Base-by-base conservation (phyloP, 1,140 invertebrate species). In the Ceratina australensis region DNA sequence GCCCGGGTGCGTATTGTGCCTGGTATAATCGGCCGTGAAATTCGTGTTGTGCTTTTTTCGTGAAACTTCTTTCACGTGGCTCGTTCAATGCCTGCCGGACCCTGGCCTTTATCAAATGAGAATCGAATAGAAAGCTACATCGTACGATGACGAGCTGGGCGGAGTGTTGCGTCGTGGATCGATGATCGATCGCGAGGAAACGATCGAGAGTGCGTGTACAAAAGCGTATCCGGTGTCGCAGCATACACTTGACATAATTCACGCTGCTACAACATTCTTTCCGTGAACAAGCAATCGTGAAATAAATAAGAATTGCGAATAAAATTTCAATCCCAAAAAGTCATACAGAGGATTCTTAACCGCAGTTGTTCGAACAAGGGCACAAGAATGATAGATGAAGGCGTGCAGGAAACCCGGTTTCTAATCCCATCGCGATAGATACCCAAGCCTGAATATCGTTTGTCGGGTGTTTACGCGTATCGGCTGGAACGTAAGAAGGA, bases 21-120 rank as follows among this genome's bases (percentile, higher is more conserved):
- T 50, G 15, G 77, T 79, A 89, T 89, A 91, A 92, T 90, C 89
- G 65, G 87, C 85, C 90, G 87, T 91, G 88, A 92, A 92, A 92
- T 91, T 84, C 82, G 79, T 91, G 90, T 92, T 91, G 89, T 91
- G 81, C 90, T 88, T 91, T 87, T 89, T 89, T 87, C 78, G 54
- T 87, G 83, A 87, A 83, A 52, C 15, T 86, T 85, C 83, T 86
- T 89, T 90, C 85, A 88, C 83, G 80, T 78, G 65, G 66, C 76
- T 42, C 64, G 76, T 77, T 88, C 81, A 87, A 89, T 86, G 71
- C 81, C 61, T 33, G 18, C 28, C 10, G n/a, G 26, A 24, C 54
- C 24, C 68, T 52, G 67, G 57, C 66, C 54, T 54, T 76, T 74
- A 68, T 20, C 50, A 60, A 82, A 83, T 56, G 74, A 28, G 57